Percentiles rank a stretch among this genome's conserved stretches.
These are phyloP conservation scores for Etia nguti DNA, from an alignment of 2,113 vertebrate genomes.

Conservation along the genomic window DNA sequence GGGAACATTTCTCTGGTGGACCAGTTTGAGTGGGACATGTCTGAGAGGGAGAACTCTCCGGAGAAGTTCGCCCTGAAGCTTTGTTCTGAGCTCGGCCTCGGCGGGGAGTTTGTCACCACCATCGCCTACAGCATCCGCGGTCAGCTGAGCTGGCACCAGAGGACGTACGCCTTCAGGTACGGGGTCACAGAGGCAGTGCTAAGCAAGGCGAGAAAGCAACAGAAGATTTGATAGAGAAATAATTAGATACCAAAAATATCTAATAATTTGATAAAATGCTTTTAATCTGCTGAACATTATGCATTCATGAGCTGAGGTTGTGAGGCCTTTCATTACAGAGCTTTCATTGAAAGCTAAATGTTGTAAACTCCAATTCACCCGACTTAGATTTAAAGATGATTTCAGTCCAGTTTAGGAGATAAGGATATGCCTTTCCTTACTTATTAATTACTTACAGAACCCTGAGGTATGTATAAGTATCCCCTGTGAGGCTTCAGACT, in stretches of 20 bases:
- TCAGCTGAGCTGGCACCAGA: conserved; percentile 99
- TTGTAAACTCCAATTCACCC: neutral
- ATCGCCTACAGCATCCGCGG: conserved; percentile 98
- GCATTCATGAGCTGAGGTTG: accelerated
- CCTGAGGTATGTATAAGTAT: neutral
- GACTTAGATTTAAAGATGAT: neutral
- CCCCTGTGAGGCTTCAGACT: neutral
- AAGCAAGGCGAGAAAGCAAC: neutral
- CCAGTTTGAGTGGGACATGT: conserved; percentile 99
- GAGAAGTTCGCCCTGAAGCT: conserved; percentile 98
- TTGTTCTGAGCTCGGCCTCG: conserved; percentile 95
- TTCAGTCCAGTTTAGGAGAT: neutral
- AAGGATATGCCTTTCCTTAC: neutral
- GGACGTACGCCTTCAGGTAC: conserved; percentile 98
- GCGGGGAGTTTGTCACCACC: conserved; percentile 97
- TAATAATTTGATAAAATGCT: neutral
- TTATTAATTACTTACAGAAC: neutral
- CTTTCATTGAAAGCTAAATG: neutral
- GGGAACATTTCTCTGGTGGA: conserved; percentile 98
- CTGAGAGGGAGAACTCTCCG: conserved; percentile 95
- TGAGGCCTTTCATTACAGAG: neutral
- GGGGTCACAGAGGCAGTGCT: accelerated
- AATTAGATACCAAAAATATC: neutral
- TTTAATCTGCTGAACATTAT: accelerated
- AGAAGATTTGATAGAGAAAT: neutral